Percentiles rank a stretch among this genome's conserved stretches.
Conservation (phyloP, 2,888 invertebrate species). For the Xylophagus ater region DNA sequence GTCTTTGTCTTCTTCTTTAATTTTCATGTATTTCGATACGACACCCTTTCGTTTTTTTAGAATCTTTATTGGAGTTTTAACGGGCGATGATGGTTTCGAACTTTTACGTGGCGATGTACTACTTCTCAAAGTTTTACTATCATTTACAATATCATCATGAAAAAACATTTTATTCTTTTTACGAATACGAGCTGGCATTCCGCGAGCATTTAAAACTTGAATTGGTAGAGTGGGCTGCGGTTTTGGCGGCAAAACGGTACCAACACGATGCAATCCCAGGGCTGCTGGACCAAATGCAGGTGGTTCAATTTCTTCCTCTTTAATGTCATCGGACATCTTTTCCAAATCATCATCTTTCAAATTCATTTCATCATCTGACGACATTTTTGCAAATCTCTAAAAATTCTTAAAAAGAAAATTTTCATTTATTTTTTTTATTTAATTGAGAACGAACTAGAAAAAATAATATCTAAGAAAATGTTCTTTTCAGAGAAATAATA, state of each 20-base stretch:
- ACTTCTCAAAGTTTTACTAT: slow-evolving; percentile 58
- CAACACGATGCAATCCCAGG: slow-evolving; percentile 69
- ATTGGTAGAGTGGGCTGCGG: slow-evolving; percentile 58
- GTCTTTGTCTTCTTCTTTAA: slow-evolving; percentile 22
- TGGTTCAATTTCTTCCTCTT: slow-evolving; percentile 53
- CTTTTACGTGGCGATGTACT: slow-evolving; percentile 39
- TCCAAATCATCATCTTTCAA: not conserved
- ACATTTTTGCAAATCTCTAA: slow-evolving; percentile 10
- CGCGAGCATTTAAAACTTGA: slow-evolving; percentile 73
- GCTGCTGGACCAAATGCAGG: slow-evolving; percentile 69
- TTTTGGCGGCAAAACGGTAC: slow-evolving; percentile 59
- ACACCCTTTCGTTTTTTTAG: slow-evolving; percentile 41
- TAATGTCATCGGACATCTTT: slow-evolving; percentile 12
- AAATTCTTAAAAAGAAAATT: too few species aligned
- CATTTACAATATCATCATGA: slow-evolving; percentile 79
- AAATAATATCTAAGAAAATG: too few species aligned
- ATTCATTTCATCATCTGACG: slow-evolving; percentile 1
- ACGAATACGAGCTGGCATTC: slow-evolving; percentile 82
- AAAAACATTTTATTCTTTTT: slow-evolving; percentile 83
- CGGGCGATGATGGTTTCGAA: slow-evolving; percentile 42
- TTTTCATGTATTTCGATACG: slow-evolving; percentile 36
- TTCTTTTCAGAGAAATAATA: too few species aligned
- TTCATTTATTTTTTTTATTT: too few species aligned
- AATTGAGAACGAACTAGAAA: too few species aligned
- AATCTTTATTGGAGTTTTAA: slow-evolving; percentile 42